Evolutionary conservation across 2,888 invertebrate genomes (phyloP), one percentile per base, ranked within the genome.

Genomic region (Andrena trimmerana): DNA sequence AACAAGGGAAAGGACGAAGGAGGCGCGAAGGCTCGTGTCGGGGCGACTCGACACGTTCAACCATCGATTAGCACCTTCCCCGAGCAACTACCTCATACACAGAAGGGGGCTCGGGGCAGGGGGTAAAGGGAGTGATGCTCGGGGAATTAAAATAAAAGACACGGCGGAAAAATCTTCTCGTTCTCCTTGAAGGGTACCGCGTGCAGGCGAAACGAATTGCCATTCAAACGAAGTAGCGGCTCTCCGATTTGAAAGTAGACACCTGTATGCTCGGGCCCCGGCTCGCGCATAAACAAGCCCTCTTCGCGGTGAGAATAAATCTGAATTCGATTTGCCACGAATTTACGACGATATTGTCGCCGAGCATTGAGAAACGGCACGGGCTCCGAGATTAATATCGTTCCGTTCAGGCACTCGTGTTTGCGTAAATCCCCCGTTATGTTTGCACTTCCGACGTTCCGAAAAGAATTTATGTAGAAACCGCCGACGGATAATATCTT

Each of bases 251-350:
- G 84, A 84, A 83, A 84, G 83, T 69, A 75, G 84, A 84, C 84
- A 84, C 84, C 84, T 84, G 84, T 83, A 84, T 78, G 78, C 78
- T 52, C 60, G 66, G 36, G 67, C 31, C n/a, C 59, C 24, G 68
- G 60, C 68, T 75, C 66, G 74, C 68, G 72, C 83, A 83, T 83
- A 83, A 84, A 84, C 83, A 84, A 82, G 83, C 71, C 83, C 57
- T 57, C 57, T 60, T 24, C 65, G 50, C 68, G 68, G 83, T 50
- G 74, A 48, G 83, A 83, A 84, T 84, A 84, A 84, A 84, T 84
- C 84, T 84, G 83, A 84, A 84, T 84, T 84, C 84, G 84, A 84
- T 84, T 84, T 84, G 84, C 84, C 84, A 84, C 83, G 65, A 84
- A 84, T 84, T 84, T 84, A 84, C 84, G 84, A 83, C 71, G 84